Conservation (phyloP, 30 jellyfish, hydroid and myxozoan species). For the Sanderia malayensis region DNA sequence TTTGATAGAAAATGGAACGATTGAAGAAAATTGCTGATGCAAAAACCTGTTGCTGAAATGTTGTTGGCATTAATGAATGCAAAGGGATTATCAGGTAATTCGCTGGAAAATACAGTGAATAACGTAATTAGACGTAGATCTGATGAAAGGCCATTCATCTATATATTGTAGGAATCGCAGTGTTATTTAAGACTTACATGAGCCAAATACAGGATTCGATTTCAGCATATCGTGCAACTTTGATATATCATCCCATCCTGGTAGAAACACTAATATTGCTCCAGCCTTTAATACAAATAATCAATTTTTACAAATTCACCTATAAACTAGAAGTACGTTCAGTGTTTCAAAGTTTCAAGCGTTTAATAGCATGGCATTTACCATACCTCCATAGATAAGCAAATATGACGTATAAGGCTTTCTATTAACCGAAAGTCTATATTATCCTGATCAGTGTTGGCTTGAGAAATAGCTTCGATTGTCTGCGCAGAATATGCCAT, state of each 20-base stretch:
- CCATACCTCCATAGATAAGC: slow-evolving; percentile 60
- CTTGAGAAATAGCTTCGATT: slow-evolving; percentile 33
- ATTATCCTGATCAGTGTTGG: slow-evolving; percentile 22
- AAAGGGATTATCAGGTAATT: slow-evolving; percentile 62
- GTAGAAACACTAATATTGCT: slow-evolving; percentile 74
- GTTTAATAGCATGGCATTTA: too few relatives aligned
- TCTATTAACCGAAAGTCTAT: slow-evolving; percentile 45
- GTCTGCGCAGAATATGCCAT: slow-evolving; percentile 40
- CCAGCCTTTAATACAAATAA: slow-evolving; percentile 63
- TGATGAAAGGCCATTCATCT: too few relatives aligned
- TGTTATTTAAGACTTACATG: too few relatives aligned
- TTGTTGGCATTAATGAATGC: slow-evolving; percentile 93
- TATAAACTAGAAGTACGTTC: too few relatives aligned
- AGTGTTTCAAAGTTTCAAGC: too few relatives aligned
- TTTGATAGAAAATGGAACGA: too few relatives aligned
- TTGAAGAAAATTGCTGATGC: too few relatives aligned
- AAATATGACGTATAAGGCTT: slow-evolving; percentile 42
- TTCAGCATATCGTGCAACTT: slow-evolving; percentile 59
- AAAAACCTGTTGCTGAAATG: slow-evolving; percentile 80
- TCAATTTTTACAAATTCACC: too few relatives aligned
- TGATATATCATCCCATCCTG: slow-evolving; percentile 89
- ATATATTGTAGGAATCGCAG: too few relatives aligned
- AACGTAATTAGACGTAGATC: too few relatives aligned
- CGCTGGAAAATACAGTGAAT: slow-evolving; percentile 22
- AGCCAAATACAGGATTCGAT: slow-evolving; percentile 51